Evolutionary conservation across 2,888 invertebrate genomes (phyloP).

Genomic region (Kuschelorhynchus macadamiae): DNA sequence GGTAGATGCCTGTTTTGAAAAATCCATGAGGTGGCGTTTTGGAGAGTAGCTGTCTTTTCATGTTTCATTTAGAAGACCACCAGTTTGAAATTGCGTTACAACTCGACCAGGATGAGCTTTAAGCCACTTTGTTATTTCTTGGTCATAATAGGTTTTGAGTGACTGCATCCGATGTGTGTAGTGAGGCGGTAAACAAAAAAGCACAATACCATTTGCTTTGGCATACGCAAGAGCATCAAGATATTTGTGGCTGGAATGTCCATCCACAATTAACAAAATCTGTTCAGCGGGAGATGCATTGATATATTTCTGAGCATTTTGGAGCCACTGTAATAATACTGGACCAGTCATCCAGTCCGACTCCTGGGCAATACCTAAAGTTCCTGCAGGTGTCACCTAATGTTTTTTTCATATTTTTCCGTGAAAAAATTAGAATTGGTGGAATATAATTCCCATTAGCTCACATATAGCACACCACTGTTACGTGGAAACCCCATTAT

Average conservation of each 20-base stretch:
- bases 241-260: slow-evolving; percentile 57
- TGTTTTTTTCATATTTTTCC: slow-evolving; percentile 7
- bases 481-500: slow-evolving; percentile 4
- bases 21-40: too few species aligned
- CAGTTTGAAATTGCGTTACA: slow-evolving; percentile 51
- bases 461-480: slow-evolving; percentile 22
- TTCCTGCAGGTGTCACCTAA: slow-evolving; percentile 29
- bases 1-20: background rate
- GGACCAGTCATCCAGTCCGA: slow-evolving; percentile 23
- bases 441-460: slow-evolving; percentile 20
- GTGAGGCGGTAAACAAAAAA: too few species aligned
- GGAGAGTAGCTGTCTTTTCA: slow-evolving; percentile 43
- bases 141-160: slow-evolving; percentile 57
- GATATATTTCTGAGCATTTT: slow-evolving; percentile 3
- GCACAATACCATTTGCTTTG: slow-evolving; percentile 15
- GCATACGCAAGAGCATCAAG: slow-evolving; percentile 47
- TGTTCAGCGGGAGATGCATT: slow-evolving; percentile 33
- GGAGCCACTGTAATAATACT: slow-evolving; percentile 8
- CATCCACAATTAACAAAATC: slow-evolving; percentile 61
- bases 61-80: slow-evolving; percentile 55
- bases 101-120: too few species aligned
- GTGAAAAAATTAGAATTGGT: slow-evolving; percentile 9
- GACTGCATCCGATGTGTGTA: slow-evolving; percentile 54
- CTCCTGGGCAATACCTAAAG: slow-evolving; percentile 7
- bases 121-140: slow-evolving; percentile 55